Conservation (phyloP, 2,888 invertebrate species). For the Trissolcus japonicus region DNA sequence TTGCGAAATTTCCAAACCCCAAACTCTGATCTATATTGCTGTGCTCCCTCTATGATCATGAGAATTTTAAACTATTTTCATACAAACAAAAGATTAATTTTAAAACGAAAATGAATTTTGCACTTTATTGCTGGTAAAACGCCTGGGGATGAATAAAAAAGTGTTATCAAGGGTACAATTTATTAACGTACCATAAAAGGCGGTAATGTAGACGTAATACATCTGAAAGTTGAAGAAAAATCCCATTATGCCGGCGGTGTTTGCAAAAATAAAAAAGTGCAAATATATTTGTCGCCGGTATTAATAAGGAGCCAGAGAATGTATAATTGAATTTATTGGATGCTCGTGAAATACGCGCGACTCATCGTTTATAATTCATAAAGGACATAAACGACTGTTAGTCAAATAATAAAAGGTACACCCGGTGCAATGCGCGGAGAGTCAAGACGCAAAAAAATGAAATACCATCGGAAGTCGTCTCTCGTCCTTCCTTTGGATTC, state of each 20-base stretch:
- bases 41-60: background rate
- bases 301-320: conserved; percentile 39
- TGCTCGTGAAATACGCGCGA: conserved; percentile 43
- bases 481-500: conserved; percentile 67
- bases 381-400: conserved; percentile 35
- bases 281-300: conserved; percentile 40
- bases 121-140: conserved; percentile 20
- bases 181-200: conserved; percentile 39
- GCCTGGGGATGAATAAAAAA: conserved; percentile 15
- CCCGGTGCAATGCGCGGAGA: conserved; percentile 38
- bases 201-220: conserved; percentile 40
- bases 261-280: conserved; percentile 26
- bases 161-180: conserved; percentile 30
- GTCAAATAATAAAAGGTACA: conserved; percentile 48
- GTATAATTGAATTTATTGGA: conserved; percentile 50
- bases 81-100: conserved; percentile 4
- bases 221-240: conserved; percentile 28
- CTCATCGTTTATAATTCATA: conserved; percentile 49
- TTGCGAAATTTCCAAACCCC: conserved; percentile 9
- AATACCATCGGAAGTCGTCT: conserved; percentile 65
- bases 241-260: conserved; percentile 14
- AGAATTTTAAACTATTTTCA: background rate
- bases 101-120: background rate
- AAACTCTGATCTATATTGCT: background rate
- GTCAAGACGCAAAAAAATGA: conserved; percentile 38